These are phyloP conservation scores for Vidua macroura DNA, from an alignment of 2,113 vertebrate genomes.

Conservation along the genomic window DNA sequence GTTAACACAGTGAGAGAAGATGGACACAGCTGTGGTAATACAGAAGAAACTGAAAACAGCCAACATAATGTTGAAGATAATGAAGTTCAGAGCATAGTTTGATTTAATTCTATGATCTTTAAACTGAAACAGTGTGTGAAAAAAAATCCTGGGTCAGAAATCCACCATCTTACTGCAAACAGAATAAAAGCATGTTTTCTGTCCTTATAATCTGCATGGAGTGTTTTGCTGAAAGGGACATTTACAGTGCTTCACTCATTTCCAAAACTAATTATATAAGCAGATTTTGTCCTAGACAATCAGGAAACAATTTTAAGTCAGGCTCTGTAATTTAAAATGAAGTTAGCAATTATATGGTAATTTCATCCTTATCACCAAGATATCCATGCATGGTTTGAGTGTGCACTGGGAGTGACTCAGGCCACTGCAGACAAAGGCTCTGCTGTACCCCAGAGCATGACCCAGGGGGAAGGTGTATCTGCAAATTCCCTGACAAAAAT, in stretches of 20 bases:
- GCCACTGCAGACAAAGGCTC: background rate
- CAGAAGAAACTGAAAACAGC: background rate
- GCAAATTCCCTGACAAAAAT: background rate
- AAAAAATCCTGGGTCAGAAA: background rate
- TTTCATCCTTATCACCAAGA: background rate
- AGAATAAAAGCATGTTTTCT: background rate
- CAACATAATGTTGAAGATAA: background rate
- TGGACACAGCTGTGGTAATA: background rate
- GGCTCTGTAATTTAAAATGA: background rate
- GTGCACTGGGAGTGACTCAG: background rate
- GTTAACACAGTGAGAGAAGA: background rate
- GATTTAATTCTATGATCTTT: background rate
- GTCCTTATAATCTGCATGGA: background rate
- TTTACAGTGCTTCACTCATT: background rate
- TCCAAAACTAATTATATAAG: background rate
- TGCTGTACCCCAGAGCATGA: background rate
- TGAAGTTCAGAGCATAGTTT: background rate
- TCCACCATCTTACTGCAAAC: background rate
- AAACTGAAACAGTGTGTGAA: background rate
- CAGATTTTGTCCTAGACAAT: background rate
- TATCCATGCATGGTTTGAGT: background rate
- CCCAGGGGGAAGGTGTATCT: background rate
- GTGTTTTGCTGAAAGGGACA: background rate
- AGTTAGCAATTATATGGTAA: background rate
- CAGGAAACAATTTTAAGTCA: background rate